Evolutionary conservation across 2,888 invertebrate genomes (phyloP), one percentile per base, ranked within the genome.

Genomic region (Macrostomum cliftonense): DNA sequence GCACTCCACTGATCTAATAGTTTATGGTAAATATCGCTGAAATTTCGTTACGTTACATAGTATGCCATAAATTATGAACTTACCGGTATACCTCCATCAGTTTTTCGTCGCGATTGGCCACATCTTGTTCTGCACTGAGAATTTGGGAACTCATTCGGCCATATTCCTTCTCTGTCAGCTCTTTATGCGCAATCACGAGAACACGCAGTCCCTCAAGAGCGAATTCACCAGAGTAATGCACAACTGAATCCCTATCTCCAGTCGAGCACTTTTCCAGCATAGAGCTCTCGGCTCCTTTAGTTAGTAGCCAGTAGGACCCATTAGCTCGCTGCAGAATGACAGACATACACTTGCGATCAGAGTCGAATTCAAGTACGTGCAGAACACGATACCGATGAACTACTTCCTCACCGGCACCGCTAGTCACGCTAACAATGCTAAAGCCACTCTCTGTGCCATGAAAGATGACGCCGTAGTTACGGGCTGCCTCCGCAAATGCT

Each of bases 301-400:
- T 51, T n/a, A 39, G 45, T 28, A 52, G 2, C 39, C 39, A 46
- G 42, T 47, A 36, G 17, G 43, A 42, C 63, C 65, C 61, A 42
- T 59, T 54, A 49, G 62, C 61, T 56, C 63, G 57, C 47, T 63
- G 55, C 5, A 89, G 76, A 53, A 89, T 79, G 47, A 88, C 80
- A 14, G 88, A 88, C 89, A 89, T 89, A 50, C 87, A 74, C 66
- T 86, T 87, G 28, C 88, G 77, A 64, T 73, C 73, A 21, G 87
- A 83, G 19, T 82, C 83, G 67, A 89, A 89, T 59, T 89, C 88
- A 17, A 89, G 75, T 0, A 80, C 73, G 59, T 86, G 82, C 45
- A 86, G 71, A 14, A 79, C 73, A 57, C 77, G 75, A 62, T 76
- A 84, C 50, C 71, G 67, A 28, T 28, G 28, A 28, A 28, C 9